Base-by-base conservation (phyloP, 1,140 invertebrate genomes). In the Triops cancriformis region DNA sequence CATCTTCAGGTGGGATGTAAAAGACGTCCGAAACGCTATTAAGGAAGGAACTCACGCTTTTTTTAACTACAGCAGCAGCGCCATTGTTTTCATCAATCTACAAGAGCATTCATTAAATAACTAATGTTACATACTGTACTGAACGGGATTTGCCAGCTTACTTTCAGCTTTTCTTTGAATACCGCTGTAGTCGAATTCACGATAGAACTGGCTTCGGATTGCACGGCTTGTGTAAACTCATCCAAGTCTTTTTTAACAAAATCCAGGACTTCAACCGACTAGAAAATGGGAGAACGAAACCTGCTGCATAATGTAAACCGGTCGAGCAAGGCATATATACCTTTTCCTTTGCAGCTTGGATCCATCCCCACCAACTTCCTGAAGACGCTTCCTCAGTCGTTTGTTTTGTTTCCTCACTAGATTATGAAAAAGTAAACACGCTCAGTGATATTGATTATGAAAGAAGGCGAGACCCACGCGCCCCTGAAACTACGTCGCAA, bases 241-340 rank as follows among this genome's bases (percentile, higher is more conserved):
- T 89, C 89, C 51, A 93, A 82, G 84, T 93, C 92, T 82, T 90
- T 89, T 81, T 91, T 91, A 78, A 93, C 90, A 86, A 91, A 91
- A 77, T 91, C 90, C 73, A 91, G 86, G 1, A 92, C 91, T 83
- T 90, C 88, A 7, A 86, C 86, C 79, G 90, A 91, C 90, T 92
- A 83, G 85, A 87, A 82, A 79, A 64, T 23, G 23, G 23, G 73
- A 37, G 18, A 74, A 74, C 1, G 18, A 28, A 28, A 73, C 14
- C n/a, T 6, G 14, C 43, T 23, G 3, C 51, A 31, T 26, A 18
- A 41, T 26, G n/a, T 83, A 3, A 89, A 89, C 45, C 87, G 86
- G 73, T 85, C 86, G 76, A 91, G 88, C 26, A 90, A 88, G 83
- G 87, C 87, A 74, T 84, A 74, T 84, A 88, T 11, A 91, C 90